Evolutionary conservation across 37 sponge, comb jelly and placozoan species (phyloP).

Genomic region (Spongilla lacustris): DNA sequence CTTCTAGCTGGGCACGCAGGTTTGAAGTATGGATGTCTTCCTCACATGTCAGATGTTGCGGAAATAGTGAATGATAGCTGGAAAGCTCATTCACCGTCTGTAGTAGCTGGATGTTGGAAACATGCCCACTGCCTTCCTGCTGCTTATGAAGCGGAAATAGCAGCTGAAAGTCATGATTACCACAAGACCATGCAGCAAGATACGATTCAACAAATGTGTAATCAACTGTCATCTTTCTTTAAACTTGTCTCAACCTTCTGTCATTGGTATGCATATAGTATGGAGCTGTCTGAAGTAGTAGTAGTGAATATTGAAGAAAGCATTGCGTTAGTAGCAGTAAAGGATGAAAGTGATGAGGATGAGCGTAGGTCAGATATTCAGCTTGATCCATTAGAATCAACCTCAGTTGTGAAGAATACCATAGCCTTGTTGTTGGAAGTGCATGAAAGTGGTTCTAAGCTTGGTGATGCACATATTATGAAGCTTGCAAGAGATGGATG

Average conservation of each 20-base stretch:
- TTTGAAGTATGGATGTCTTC: not conserved
- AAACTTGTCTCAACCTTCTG: not conserved
- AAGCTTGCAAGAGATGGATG: no score
- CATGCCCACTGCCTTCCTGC: not conserved
- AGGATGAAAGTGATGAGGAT: no score
- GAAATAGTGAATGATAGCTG: not conserved
- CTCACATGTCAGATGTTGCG: not conserved
- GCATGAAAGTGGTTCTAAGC: no score
- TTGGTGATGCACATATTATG: no score
- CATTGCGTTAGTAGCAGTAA: no score
- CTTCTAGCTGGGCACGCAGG: not conserved
- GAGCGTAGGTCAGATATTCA: no score
- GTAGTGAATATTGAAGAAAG: not conserved
- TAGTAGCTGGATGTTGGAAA: not conserved
- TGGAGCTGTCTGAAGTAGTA: not conserved
- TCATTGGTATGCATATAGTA: not conserved
- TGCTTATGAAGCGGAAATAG: not conserved
- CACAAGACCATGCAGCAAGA: not conserved
- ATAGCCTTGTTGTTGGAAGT: no score
- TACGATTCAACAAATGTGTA: not conserved
- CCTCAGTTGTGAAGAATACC: no score
- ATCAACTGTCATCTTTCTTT: slow-evolving; percentile 1
- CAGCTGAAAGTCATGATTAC: slow-evolving; percentile 1
- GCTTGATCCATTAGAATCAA: no score
- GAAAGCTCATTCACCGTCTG: not conserved